Evolutionary conservation across 2,888 invertebrate genomes (phyloP).

Genomic region (Rhingia campestris): DNA sequence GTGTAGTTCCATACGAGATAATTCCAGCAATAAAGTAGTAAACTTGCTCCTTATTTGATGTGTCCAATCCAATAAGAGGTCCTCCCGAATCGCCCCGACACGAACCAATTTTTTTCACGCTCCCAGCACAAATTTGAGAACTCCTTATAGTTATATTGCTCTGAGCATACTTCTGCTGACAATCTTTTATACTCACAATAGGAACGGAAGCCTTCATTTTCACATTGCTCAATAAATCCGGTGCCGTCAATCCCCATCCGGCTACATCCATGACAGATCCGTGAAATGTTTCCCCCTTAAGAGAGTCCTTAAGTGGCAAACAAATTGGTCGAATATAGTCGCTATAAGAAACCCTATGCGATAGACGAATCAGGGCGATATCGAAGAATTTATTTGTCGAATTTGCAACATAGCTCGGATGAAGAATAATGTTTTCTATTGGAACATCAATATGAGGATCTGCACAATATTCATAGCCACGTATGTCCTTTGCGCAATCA

Average conservation of each 20-base stretch:
- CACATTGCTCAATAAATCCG: slow-evolving; percentile 83
- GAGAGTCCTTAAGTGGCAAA: slow-evolving; percentile 82
- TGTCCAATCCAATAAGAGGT: slow-evolving; percentile 84
- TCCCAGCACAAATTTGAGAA: slow-evolving; percentile 86
- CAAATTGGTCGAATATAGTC: slow-evolving; percentile 86
- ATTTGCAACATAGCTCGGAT: slow-evolving; percentile 86
- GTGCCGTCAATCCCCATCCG: slow-evolving; percentile 87
- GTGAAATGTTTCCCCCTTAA: slow-evolving; percentile 79
- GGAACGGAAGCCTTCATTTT: slow-evolving; percentile 85
- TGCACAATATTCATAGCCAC: slow-evolving; percentile 84
- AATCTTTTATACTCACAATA: slow-evolving; percentile 82
- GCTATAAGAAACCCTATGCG: slow-evolving; percentile 83
- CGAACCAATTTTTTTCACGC: slow-evolving; percentile 83
- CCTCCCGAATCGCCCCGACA: slow-evolving; percentile 87
- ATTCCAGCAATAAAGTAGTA: slow-evolving; percentile 85
- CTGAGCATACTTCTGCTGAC: slow-evolving; percentile 83
- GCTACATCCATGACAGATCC: slow-evolving; percentile 83
- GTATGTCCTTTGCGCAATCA: slow-evolving; percentile 78
- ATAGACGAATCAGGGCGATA: slow-evolving; percentile 88
- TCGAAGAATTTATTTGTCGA: slow-evolving; percentile 86
- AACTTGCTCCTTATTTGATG: slow-evolving; percentile 75
- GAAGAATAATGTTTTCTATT: slow-evolving; percentile 86
- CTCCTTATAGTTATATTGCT: slow-evolving; percentile 82
- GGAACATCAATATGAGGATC: slow-evolving; percentile 84
- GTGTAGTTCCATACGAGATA: slow-evolving; percentile 86